Base-by-base conservation (phyloP, 2,113 vertebrate species). In the Dipodomys merriami region DNA sequence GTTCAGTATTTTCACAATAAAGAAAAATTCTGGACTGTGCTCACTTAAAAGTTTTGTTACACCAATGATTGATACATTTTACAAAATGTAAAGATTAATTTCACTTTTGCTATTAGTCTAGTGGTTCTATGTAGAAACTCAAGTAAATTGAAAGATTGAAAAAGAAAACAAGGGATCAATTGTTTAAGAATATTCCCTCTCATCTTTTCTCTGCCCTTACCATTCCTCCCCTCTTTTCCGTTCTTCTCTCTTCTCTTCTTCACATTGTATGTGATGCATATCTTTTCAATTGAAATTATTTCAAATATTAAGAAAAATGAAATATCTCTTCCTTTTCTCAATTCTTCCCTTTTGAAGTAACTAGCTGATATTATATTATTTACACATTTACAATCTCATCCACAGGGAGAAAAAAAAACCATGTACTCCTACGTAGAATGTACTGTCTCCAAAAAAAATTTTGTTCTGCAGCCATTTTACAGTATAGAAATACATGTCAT, bases 221-320 rank as follows among this genome's bases (percentile, higher is more conserved):
- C 53, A 16, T 57, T 3, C 53, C 15, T 57, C 53, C 15, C 15
- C 15, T 57, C 15, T 57, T 57, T 49, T 49, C 49, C 12, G 0
- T 49, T 49, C 49, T 49, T 12, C 49, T 57, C 13, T 57, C 53
- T 57, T 57, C 53, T 18, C 53, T 9, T 35, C 64, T 60, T 77
- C 33, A n/a, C 90, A 53, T 30, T 39, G 76, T 29, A 64, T 49
- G 12, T 33, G 35, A 30, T 72, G 13, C 0, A 60, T 25, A 27
- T 30, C 22, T 69, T 91, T 88, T 13, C 18, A 82, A 73, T 39
- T 82, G 64, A 90, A 87, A n/a, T 69, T 35, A 44, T 72, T 91
- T 60, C 0, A 39, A 86, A 62, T 44, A 23, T 0, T 19, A 76
- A 86, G 7, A 73, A 80, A 83, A 67, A 20, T 71, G 49, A 30